These are phyloP conservation scores for Brachystomella parvula DNA, from an alignment of 1,140 invertebrate species.

Conservation along the genomic window DNA sequence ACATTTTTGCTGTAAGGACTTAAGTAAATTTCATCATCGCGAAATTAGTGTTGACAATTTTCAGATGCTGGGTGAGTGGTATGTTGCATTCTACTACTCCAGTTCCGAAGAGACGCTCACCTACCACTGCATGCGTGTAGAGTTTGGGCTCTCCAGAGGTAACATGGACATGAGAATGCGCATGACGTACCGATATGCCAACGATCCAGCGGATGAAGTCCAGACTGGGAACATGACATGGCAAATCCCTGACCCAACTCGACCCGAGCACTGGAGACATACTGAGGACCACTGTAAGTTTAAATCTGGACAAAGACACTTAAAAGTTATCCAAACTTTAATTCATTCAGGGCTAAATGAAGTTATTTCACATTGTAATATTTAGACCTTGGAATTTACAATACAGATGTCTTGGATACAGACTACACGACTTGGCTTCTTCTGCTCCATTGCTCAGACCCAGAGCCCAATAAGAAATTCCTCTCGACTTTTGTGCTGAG, in stretches of 20 bases:
- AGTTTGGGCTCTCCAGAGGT: constrained; percentile 53
- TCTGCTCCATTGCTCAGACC: constrained; percentile 74
- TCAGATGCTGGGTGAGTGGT: constrained; percentile 70
- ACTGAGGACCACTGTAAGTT: constrained; percentile 68
- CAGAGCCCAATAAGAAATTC: constrained; percentile 64
- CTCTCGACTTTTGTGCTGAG: constrained; percentile 75
- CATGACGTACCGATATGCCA: constrained; percentile 70
- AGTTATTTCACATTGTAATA: background rate
- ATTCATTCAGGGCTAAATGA: background rate
- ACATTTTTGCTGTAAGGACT: constrained; percentile 34
- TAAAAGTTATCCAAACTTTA: no score
- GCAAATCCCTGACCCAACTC: constrained; percentile 60
- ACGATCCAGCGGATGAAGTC: constrained; percentile 66
- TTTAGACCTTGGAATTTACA: constrained; percentile 77
- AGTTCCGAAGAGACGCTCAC: constrained; percentile 68
- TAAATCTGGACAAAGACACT: background rate
- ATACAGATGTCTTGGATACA: constrained; percentile 74
- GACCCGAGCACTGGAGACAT: constrained; percentile 73
- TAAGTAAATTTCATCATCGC: background rate
- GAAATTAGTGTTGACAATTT: constrained; percentile 20
- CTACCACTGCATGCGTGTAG: constrained; percentile 73
- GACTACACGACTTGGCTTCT: constrained; percentile 72
- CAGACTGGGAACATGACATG: constrained; percentile 76
- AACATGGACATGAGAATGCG: constrained; percentile 63
- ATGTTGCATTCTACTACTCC: constrained; percentile 74